Evolutionary conservation across 1,140 invertebrate genomes (phyloP).

Genomic region (Catajapyx aquilonaris): DNA sequence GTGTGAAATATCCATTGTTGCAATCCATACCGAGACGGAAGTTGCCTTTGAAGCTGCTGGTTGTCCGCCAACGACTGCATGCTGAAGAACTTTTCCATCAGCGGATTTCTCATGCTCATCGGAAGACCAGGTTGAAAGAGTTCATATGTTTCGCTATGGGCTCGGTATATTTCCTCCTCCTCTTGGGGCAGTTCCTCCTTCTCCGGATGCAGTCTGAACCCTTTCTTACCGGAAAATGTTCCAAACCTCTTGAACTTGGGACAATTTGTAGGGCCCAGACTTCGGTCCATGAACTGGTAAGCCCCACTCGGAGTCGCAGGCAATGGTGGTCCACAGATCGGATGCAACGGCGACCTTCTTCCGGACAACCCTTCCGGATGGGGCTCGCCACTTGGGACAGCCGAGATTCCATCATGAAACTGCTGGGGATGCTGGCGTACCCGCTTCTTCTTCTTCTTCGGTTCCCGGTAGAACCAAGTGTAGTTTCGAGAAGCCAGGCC

Average conservation of each 20-base stretch:
- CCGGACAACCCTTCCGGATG: background rate
- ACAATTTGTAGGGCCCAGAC: background rate
- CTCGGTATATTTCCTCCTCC: background rate
- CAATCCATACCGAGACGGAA: too few species aligned
- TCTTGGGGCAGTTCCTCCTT: too few species aligned
- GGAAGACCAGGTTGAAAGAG: background rate
- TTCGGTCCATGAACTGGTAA: background rate
- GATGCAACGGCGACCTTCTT: background rate
- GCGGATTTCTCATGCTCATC: too few species aligned
- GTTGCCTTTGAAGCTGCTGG: too few species aligned
- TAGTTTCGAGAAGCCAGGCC: background rate
- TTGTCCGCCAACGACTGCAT: too few species aligned
- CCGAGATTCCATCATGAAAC: background rate
- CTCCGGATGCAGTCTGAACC: background rate
- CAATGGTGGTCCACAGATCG: background rate
- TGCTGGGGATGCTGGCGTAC: background rate
- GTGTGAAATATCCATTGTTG: too few species aligned
- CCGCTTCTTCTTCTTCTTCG: background rate
- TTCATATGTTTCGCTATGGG: background rate
- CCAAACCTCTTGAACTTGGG: background rate
- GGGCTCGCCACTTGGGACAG: background rate
- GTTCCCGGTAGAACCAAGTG: background rate
- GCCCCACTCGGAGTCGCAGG: background rate
- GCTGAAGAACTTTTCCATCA: too few species aligned
- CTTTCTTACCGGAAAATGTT: background rate